phyloP scores from a whole-genome alignment of 1,140 invertebrate genomes.

The Drosophila pruinosa region DNA sequence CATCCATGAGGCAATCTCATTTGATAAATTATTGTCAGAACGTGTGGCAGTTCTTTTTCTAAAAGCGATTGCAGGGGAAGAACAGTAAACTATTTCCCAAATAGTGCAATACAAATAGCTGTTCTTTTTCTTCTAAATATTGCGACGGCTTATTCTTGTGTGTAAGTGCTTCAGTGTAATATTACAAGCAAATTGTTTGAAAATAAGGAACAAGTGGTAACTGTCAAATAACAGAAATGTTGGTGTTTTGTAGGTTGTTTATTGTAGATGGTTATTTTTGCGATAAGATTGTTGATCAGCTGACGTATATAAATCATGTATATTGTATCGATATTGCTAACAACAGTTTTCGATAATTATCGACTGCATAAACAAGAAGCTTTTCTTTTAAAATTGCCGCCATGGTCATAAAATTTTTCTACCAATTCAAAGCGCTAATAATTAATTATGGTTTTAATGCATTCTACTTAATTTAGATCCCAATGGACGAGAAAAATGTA shows the following conservation, averaged over 20 bases:
- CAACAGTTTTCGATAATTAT: background rate
- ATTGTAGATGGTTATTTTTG: background rate
- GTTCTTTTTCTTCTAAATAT: background rate
- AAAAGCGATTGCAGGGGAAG: background rate
- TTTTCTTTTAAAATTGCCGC: background rate
- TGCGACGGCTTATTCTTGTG: no score
- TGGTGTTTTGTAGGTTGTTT: background rate
- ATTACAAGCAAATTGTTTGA: no score
- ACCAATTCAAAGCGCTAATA: no score
- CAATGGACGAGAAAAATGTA: conserved; percentile 4
- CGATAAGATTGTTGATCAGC: background rate
- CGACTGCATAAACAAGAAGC: background rate
- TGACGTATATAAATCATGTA: background rate
- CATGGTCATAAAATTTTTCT: no score
- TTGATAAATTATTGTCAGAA: background rate
- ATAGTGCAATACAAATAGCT: background rate
- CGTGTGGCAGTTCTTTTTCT: background rate
- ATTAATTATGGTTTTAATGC: background rate
- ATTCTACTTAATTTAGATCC: background rate
- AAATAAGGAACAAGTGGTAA: background rate
- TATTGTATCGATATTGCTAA: background rate
- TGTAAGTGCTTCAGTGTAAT: no score
- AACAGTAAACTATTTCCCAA: no score
- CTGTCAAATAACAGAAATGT: background rate
- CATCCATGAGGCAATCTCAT: background rate